Conservation (phyloP, 2,888 invertebrate species). For the Clitarchus hookeri region DNA sequence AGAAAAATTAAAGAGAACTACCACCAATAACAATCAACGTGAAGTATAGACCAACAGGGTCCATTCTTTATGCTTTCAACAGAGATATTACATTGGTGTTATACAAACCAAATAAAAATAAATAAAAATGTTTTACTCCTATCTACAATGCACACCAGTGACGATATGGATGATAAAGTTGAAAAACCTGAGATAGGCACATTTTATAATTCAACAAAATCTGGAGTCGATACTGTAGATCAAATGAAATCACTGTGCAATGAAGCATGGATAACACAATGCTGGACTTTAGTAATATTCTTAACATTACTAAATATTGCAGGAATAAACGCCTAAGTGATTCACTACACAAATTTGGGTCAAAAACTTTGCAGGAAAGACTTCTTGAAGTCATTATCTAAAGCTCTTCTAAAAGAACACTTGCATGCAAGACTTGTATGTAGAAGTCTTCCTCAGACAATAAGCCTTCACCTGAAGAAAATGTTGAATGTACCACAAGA, state of each 20-base stretch:
- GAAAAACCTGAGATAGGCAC: conserved; percentile 11
- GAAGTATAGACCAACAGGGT: conserved; percentile 6
- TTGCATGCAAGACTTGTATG: background rate
- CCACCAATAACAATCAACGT: background rate
- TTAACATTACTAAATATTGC: background rate
- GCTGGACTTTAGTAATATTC: background rate
- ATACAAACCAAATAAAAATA: conserved; percentile 31
- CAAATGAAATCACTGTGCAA: conserved; percentile 26
- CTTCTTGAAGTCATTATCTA: background rate
- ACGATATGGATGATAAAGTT: conserved; percentile 24
- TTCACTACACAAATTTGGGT: background rate
- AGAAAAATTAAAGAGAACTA: conserved; percentile 35
- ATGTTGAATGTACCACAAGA: background rate
- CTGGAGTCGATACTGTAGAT: conserved; percentile 32
- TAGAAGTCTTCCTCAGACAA: background rate
- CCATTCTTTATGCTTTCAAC: conserved; percentile 37
- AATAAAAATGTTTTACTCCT: background rate
- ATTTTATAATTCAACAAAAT: conserved; percentile 25
- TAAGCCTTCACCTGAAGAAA: background rate
- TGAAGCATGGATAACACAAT: conserved; percentile 18
- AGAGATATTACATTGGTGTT: conserved; percentile 36
- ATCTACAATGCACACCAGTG: conserved; percentile 1
- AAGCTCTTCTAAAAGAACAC: no score
- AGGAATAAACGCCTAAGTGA: background rate
- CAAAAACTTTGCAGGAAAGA: background rate